Evolutionary conservation across 2,797 vertebrate species (phyloP), one percentile per base, ranked within the genome.

Genomic region (Arnoldichthys spilopterus): DNA sequence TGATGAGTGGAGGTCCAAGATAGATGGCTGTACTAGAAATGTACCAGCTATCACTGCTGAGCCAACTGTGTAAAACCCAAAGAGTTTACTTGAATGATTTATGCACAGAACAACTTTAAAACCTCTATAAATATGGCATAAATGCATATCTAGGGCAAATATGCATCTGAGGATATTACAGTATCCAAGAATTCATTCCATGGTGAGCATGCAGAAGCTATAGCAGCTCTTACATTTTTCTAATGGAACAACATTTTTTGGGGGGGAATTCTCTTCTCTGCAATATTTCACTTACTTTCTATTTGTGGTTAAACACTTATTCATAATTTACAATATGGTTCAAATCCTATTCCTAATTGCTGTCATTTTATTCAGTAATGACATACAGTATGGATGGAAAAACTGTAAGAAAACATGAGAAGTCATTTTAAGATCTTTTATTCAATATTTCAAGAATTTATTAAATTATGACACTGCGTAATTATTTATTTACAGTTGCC

Each of bases 1-100:
- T 67, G 64, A 67, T 67, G 40, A 26, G 45, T 26, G 13, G 40
- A 67, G 43, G 64, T 47, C 64, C 26, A 87, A 89, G 88, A 90
- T 90, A 83, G 86, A 91, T 90, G 80, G 75, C 64, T 84, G 79
- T 82, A 72, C 87, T 86, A 47, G 22, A 67, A 67, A 47, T 20
- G 40, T 28, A 16, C 4, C 40, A 47, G 18, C 64, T 26, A 28
- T 67, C 40, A 28, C 64, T 6, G 43, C 37, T 67, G 64, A 67
- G 43, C 64, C 26, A 9, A 26, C 9, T 15, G 45, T 28, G 22
- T 67, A 67, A 67, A 67, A 47, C 24, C 6, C 40, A 26, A 26
- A 67, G 22, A 47, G 64, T 47, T 67, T 47, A 47, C 40, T 47
- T 9, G 13, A 47, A 47, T 28, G 64, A 67, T 26, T 67, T 66